These are phyloP conservation scores for Anodontia alba DNA, from an alignment of 2,888 invertebrate species.

Conservation along the genomic window DNA sequence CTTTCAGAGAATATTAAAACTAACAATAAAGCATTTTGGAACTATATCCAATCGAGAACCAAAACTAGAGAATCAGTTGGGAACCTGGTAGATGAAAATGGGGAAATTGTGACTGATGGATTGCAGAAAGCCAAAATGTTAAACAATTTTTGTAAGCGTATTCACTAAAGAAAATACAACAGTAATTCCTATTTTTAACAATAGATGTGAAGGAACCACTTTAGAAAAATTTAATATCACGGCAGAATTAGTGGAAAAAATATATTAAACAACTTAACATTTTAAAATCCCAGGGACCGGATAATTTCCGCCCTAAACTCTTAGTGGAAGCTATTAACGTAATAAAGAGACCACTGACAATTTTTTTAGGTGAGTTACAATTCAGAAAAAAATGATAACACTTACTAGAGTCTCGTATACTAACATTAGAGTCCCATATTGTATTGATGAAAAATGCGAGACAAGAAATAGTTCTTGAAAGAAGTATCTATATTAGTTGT, in stretches of 20 bases:
- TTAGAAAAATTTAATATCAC: not conserved
- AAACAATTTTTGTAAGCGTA: conserved; percentile 24
- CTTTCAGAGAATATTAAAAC: conserved; percentile 31
- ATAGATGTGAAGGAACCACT: not conserved
- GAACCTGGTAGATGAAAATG: conserved; percentile 13
- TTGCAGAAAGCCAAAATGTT: conserved; percentile 21
- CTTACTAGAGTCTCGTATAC: no score
- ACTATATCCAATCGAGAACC: conserved; percentile 31
- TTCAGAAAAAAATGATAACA: no score
- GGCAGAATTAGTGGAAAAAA: not conserved
- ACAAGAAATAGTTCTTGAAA: no score
- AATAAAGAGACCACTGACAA: not conserved
- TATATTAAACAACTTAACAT: not conserved
- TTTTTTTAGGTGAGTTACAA: no score
- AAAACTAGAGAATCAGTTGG: conserved; percentile 23
- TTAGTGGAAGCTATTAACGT: not conserved
- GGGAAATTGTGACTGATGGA: not conserved
- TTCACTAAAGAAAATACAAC: conserved; percentile 19
- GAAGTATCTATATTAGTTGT: no score
- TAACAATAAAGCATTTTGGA: conserved; percentile 38
- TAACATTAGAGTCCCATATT: no score
- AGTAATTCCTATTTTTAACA: not conserved
- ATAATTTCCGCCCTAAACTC: not conserved
- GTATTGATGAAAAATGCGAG: no score
- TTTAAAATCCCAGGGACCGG: not conserved